Percentiles rank a stretch among this genome's conserved stretches.
phyloP scores from a whole-genome alignment of 1,140 invertebrate genomes.

The Heliconius hewitsoni region DNA sequence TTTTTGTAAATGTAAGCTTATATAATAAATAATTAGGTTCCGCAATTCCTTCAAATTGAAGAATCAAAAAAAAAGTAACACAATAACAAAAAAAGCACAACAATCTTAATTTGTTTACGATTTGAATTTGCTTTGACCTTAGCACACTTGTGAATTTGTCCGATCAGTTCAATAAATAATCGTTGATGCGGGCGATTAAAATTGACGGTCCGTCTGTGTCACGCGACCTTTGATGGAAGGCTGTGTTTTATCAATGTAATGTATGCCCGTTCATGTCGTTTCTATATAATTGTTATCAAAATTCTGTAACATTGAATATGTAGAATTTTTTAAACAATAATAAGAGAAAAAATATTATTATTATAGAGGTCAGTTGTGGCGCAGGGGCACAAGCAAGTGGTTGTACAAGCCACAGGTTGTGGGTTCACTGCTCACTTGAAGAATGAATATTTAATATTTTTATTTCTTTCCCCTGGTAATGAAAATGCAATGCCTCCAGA shows the following conservation, averaged over 20 bases:
- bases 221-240: constrained; percentile 24
- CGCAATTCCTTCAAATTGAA: constrained; percentile 6
- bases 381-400: too few relatives aligned
- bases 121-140: constrained; percentile 55
- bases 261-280: not conserved
- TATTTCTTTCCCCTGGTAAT: too few relatives aligned
- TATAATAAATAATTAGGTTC: constrained; percentile 26
- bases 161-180: constrained; percentile 56
- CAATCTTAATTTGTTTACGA: constrained; percentile 33
- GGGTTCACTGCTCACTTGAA: too few relatives aligned
- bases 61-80: not conserved
- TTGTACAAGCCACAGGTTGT: too few relatives aligned
- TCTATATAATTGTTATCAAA: not conserved
- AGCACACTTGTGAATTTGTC: constrained; percentile 66
- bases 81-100: constrained; percentile 19
- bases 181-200: constrained; percentile 66
- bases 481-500: too few relatives aligned
- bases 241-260: not conserved
- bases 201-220: constrained; percentile 41
- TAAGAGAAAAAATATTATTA: too few relatives aligned
- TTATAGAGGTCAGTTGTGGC: too few relatives aligned
- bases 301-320: not conserved
- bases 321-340: not conserved
- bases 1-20: not conserved
- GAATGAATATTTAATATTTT: too few relatives aligned